phyloP scores from a whole-genome alignment of 2,797 vertebrate species.

The Botia kubotai region DNA sequence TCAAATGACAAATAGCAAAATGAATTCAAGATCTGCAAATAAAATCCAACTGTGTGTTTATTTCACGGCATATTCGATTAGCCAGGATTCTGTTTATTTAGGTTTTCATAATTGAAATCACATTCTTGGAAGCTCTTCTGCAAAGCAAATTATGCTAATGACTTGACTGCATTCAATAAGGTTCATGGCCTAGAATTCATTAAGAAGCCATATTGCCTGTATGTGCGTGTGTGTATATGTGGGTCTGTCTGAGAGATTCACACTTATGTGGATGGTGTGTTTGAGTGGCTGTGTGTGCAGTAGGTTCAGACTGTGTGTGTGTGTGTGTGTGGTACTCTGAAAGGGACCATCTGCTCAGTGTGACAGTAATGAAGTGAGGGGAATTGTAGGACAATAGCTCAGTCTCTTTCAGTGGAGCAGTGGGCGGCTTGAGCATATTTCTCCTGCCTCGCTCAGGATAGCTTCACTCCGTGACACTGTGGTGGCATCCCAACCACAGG shows the following conservation, averaged over 20 bases:
- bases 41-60: conserved; percentile 74
- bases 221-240: conserved; percentile 45
- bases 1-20: conserved; percentile 67
- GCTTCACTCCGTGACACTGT: conserved; percentile 70
- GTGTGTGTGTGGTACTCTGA: conserved; percentile 68
- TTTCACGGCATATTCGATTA: conserved; percentile 77
- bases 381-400: conserved; percentile 80
- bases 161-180: conserved; percentile 69
- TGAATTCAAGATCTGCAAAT: conserved; percentile 69
- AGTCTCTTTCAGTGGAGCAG: conserved; percentile 80
- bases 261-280: conserved; percentile 60
- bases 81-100: conserved; percentile 74
- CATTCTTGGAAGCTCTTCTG: conserved; percentile 76
- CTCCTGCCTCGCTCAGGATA: conserved; percentile 76
- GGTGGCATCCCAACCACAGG: conserved; percentile 47
- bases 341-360: conserved; percentile 85
- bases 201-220: conserved; percentile 64
- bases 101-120: conserved; percentile 74
- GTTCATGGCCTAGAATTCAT: conserved; percentile 77
- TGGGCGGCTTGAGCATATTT: conserved; percentile 79
- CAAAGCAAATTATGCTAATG: conserved; percentile 75
- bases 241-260: conserved; percentile 54
- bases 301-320: conserved; percentile 44
- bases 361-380: conserved; percentile 86
- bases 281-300: conserved; percentile 33